Evolutionary conservation across 1,140 invertebrate genomes (phyloP).

Genomic region (Drosophila ambigua): DNA sequence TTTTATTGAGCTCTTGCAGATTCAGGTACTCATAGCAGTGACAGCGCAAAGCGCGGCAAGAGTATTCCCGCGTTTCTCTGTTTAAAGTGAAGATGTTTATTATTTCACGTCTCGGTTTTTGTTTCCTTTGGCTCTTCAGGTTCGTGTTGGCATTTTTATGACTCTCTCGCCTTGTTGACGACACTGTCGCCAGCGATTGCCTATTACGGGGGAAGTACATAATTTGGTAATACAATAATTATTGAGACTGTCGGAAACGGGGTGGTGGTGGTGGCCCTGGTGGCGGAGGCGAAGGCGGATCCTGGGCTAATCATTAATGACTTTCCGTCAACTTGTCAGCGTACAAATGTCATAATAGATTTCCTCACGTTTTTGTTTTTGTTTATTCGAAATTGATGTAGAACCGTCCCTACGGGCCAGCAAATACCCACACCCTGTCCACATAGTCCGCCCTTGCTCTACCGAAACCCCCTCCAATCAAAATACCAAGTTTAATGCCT

Average conservation of each 20-base stretch:
- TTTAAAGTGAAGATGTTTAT: no score
- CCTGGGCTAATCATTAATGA: conserved; percentile 66
- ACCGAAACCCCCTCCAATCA: background rate
- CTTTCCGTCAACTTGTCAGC: conserved; percentile 77
- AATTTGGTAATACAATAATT: conserved; percentile 55
- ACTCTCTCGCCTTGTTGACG: conserved; percentile 39
- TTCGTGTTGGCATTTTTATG: conserved; percentile 60
- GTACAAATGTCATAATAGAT: conserved; percentile 78
- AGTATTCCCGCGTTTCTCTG: no score
- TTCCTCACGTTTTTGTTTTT: conserved; percentile 66
- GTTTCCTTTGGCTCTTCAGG: conserved; percentile 19
- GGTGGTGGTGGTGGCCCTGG: no score
- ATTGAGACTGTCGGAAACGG: conserved; percentile 1
- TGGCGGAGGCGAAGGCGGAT: background rate
- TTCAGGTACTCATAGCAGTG: no score
- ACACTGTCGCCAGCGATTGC: background rate
- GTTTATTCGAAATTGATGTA: conserved; percentile 52
- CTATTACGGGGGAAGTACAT: conserved; percentile 2
- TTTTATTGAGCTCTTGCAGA: no score
- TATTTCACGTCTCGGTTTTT: background rate
- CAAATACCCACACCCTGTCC: conserved; percentile 2
- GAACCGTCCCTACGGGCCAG: conserved; percentile 22
- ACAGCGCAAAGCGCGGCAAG: no score
- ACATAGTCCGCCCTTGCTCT: background rate
- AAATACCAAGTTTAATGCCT: conserved; percentile 45